These are phyloP conservation scores for Ailuropoda melanoleuca DNA, from an alignment of 2,113 vertebrate species.

Conservation along the genomic window DNA sequence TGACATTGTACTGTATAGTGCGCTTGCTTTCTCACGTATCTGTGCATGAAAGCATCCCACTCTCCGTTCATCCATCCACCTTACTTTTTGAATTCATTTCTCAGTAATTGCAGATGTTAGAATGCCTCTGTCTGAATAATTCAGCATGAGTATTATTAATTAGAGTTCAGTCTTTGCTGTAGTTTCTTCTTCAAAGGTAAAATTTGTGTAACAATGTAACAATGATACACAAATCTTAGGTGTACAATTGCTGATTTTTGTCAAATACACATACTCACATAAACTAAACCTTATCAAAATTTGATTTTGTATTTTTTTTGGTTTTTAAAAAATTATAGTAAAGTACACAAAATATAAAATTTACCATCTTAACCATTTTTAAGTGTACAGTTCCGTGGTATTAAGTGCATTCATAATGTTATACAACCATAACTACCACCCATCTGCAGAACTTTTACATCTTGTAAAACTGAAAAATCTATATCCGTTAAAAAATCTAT, in stretches of 20 bases:
- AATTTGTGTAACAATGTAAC: background rate
- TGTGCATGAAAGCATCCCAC: background rate
- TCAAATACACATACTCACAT: background rate
- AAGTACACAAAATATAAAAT: background rate
- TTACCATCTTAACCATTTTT: background rate
- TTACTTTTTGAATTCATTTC: background rate
- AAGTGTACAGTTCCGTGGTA: background rate
- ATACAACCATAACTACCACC: background rate
- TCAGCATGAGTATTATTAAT: background rate
- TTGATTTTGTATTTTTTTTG: background rate
- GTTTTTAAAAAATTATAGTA: background rate
- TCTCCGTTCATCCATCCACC: background rate
- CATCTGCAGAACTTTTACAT: background rate
- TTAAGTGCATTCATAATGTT: background rate
- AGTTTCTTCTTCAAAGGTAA: background rate
- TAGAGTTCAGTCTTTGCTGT: background rate
- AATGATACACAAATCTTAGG: background rate
- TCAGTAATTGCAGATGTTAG: background rate
- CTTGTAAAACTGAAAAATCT: background rate
- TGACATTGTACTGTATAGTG: background rate
- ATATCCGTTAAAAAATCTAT: background rate
- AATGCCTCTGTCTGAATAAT: background rate
- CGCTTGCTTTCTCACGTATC: background rate
- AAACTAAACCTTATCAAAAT: background rate
- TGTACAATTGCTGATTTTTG: background rate